These are phyloP conservation scores for Coracopsis vasa DNA, from an alignment of 2,113 vertebrate species.

Conservation along the genomic window DNA sequence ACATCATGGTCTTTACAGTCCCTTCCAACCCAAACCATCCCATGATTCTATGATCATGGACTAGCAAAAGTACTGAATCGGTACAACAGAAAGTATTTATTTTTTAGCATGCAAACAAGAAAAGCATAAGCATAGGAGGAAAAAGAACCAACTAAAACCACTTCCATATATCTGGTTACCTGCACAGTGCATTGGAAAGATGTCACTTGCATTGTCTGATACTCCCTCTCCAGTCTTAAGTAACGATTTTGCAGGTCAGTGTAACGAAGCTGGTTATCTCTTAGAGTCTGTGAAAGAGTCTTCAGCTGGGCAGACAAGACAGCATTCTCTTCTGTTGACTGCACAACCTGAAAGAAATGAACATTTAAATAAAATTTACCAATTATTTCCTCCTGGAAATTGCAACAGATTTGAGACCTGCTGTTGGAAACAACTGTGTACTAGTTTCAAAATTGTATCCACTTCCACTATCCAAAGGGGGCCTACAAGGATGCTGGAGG, in stretches of 20 bases:
- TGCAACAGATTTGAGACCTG: neutral
- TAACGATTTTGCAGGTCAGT: constrained; percentile 78
- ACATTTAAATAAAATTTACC: neutral
- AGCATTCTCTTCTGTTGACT: constrained; percentile 80
- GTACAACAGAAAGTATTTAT: neutral
- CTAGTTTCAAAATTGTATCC: neutral
- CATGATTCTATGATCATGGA: neutral
- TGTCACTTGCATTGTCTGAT: constrained; percentile 54
- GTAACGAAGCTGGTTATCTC: constrained; percentile 78
- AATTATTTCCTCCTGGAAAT: neutral
- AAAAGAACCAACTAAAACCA: neutral
- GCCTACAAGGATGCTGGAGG: neutral
- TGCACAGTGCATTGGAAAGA: constrained; percentile 46
- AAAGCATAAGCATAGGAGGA: neutral
- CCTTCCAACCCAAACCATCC: neutral
- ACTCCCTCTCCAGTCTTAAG: constrained; percentile 78
- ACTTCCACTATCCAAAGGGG: neutral
- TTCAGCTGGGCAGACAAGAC: constrained; percentile 78
- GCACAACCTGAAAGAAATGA: constrained; percentile 72
- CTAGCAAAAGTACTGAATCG: neutral
- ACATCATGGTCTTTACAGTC: neutral
- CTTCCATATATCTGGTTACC: constrained; percentile 10
- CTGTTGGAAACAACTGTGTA: neutral
- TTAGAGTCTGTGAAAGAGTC: constrained; percentile 79
- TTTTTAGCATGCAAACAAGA: neutral